phyloP scores from a whole-genome alignment of 1,140 invertebrate species.

The Drosophila rhopaloa region DNA sequence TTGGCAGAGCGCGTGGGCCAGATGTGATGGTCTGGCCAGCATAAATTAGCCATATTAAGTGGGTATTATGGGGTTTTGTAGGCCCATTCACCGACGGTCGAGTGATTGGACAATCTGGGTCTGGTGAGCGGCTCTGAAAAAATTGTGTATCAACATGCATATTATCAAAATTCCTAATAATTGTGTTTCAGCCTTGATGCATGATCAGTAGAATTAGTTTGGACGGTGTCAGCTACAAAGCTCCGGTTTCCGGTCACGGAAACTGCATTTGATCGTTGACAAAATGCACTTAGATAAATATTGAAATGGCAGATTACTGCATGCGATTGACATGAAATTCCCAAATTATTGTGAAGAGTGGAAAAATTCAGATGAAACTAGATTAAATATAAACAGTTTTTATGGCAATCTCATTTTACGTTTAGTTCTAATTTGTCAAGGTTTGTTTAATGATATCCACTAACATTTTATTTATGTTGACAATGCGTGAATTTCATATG shows the following conservation, averaged over 20 bases:
- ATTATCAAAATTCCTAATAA: conserved; percentile 31
- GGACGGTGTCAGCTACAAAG: conserved; percentile 67
- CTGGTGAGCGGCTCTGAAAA: conserved; percentile 14
- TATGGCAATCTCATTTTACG: conserved; percentile 12
- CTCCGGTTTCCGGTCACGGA: conserved; percentile 64
- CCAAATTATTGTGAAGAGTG: background rate
- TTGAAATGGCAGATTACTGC: conserved; percentile 24
- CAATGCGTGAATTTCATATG: conserved; percentile 32
- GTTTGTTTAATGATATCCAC: conserved; percentile 22
- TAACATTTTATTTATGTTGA: conserved; percentile 34
- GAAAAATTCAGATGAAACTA: background rate
- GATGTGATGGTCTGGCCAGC: conserved; percentile 39
- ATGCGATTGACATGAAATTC: background rate
- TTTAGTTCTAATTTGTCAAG: conserved; percentile 44
- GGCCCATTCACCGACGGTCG: conserved; percentile 35
- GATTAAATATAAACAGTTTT: background rate
- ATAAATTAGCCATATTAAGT: conserved; percentile 69
- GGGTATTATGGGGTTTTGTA: conserved; percentile 54
- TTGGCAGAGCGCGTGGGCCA: conserved; percentile 35
- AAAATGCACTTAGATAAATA: conserved; percentile 46
- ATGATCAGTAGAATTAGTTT: conserved; percentile 39
- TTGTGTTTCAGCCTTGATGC: conserved; percentile 35
- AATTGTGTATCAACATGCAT: background rate
- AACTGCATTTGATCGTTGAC: conserved; percentile 42
- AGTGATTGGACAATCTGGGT: conserved; percentile 50